Evolutionary conservation across 2,113 vertebrate species (phyloP).

Genomic region (Ariopsis seemanni): DNA sequence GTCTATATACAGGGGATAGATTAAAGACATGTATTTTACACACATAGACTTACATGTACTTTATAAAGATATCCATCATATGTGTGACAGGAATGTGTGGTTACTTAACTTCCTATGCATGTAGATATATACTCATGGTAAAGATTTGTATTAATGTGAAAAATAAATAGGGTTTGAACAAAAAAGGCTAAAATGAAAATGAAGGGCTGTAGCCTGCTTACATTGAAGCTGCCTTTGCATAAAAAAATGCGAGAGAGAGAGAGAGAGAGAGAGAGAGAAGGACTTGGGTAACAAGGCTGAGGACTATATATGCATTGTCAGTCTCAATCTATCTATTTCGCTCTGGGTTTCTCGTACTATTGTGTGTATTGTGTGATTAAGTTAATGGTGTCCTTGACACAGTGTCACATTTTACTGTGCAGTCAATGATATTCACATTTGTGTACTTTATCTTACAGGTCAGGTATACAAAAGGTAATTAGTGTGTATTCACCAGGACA

Average conservation of each 20-base stretch:
- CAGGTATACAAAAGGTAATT: slow-evolving; percentile 21
- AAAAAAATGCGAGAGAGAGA: background rate
- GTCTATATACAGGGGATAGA: background rate
- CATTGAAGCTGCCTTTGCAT: background rate
- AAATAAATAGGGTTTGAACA: background rate
- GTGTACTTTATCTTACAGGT: background rate
- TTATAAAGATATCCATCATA: background rate
- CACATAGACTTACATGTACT: background rate
- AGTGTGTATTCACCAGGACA: background rate
- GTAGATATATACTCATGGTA: background rate
- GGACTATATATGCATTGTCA: background rate
- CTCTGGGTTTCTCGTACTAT: background rate
- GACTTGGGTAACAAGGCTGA: background rate
- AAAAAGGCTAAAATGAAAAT: background rate
- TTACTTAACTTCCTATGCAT: background rate
- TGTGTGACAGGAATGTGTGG: background rate
- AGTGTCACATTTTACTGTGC: background rate
- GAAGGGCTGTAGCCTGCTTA: background rate
- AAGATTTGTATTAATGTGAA: background rate
- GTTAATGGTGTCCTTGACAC: background rate
- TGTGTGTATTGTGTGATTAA: background rate
- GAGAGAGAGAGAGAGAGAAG: slow-evolving; percentile 14
- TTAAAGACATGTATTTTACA: background rate
- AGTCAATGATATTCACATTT: background rate
- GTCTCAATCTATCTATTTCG: no score